These are phyloP conservation scores for Ecliptopera silaceata DNA, from an alignment of 2,888 invertebrate species.

Conservation along the genomic window DNA sequence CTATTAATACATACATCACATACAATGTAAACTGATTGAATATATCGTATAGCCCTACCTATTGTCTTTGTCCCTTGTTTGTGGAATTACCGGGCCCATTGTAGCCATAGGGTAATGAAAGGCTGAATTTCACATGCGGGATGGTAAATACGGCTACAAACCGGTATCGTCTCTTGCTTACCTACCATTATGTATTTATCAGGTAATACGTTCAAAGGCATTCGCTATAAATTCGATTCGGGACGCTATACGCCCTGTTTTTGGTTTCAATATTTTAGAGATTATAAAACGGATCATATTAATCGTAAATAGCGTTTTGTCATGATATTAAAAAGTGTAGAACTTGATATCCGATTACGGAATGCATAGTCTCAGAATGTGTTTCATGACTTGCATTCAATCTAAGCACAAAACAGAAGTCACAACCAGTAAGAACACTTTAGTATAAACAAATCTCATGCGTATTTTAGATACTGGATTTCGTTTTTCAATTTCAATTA, in stretches of 20 bases:
- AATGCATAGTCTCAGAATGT: slow-evolving; percentile 22
- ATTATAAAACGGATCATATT: slow-evolving; percentile 28
- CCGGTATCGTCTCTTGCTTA: slow-evolving; percentile 36
- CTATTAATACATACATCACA: not conserved
- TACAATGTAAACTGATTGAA: slow-evolving; percentile 13
- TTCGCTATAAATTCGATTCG: slow-evolving; percentile 17
- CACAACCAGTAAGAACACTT: slow-evolving; percentile 6
- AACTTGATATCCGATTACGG: slow-evolving; percentile 33
- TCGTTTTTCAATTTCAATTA: too few species aligned
- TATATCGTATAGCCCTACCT: slow-evolving; percentile 8
- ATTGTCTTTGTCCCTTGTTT: slow-evolving; percentile 20
- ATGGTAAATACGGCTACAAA: slow-evolving; percentile 39
- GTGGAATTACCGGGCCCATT: slow-evolving; percentile 20
- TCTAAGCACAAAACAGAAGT: slow-evolving; percentile 9
- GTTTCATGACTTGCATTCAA: slow-evolving; percentile 16
- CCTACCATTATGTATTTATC: slow-evolving; percentile 30
- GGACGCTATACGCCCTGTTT: slow-evolving; percentile 26
- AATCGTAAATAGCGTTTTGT: slow-evolving; percentile 27
- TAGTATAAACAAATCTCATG: too few species aligned
- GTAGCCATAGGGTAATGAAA: slow-evolving; percentile 45
- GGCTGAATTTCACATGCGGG: slow-evolving; percentile 52
- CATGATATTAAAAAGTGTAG: slow-evolving; percentile 29
- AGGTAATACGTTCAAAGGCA: slow-evolving; percentile 15
- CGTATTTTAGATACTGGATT: too few species aligned
- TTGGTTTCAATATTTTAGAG: slow-evolving; percentile 23